Evolutionary conservation across 2,888 invertebrate genomes (phyloP), one percentile per base, ranked within the genome.

Genomic region (Caenorhabditis drosophilae): DNA sequence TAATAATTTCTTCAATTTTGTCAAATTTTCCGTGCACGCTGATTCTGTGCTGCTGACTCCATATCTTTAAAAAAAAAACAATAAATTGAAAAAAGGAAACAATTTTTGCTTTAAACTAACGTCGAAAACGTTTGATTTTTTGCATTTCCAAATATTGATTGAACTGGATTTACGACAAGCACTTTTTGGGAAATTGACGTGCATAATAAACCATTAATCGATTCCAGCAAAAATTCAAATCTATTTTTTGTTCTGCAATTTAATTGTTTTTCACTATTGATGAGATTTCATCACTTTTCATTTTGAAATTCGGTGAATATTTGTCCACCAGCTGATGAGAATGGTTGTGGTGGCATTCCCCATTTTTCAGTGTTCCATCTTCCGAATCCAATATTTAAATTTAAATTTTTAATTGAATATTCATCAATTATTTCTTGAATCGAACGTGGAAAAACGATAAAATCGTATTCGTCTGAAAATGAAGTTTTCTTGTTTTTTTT

Each of bases 11-110:
- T 94, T 93, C 91, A 96, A 97, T 0, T 98, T 97, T 15, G 98
- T 97, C 77, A 98, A 86, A 86, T 98, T 98, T 86, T 99, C 98
- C 0, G 97, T 98, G 84, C 98, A 98, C 3, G 96, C 93, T 77
- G 93, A 92, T 87, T 99, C 98, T 70, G 92, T 88, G 0, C 97
- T 94, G 63, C 98, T 85, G n/a, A 92, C 90, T 0, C 95, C 90
- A 86, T 95, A 96, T 35, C 85, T 64, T 45, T 44, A 56, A 25
- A 52, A 36, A 15, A 11, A n/a, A 9, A 31, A 31, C 6, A 31
- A 9, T 31, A 6, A 12, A 31, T 31, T 31, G 12, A 9, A 9
- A 31, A 9, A 12, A 31, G 12, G 31, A 31, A 31, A n/a, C 36
- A 36, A 36, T 7, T 36, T 36, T 7, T 9, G 12, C 16, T 7